phyloP scores from a whole-genome alignment of 2,888 invertebrate genomes.

The Drosophila buzzatii region DNA sequence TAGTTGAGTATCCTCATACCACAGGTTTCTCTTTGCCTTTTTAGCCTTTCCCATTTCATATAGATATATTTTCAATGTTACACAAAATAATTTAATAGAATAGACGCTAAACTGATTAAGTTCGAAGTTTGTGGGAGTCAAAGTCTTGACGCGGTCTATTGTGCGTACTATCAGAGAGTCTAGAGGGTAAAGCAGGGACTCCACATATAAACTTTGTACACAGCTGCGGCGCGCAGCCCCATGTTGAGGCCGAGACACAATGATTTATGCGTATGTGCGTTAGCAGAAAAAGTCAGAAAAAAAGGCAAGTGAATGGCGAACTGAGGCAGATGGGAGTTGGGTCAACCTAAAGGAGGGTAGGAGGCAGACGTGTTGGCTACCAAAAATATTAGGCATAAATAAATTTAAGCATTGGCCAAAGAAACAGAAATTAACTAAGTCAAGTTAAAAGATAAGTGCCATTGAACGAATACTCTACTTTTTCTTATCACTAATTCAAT shows the following conservation, averaged over 20 bases:
- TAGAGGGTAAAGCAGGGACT: background rate
- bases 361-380: constrained; percentile 44
- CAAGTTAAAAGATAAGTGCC: constrained; percentile 49
- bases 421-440: constrained; percentile 11
- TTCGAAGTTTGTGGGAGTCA: constrained; percentile 8
- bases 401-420: constrained; percentile 63
- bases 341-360: too few species aligned
- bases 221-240: constrained; percentile 52
- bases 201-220: constrained; percentile 46
- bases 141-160: background rate
- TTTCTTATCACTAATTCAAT: background rate
- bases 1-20: background rate
- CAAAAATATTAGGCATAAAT: constrained; percentile 69
- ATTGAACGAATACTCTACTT: constrained; percentile 17
- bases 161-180: background rate
- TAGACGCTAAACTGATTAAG: constrained; percentile 9
- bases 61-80: background rate
- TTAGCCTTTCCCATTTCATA: background rate
- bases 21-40: background rate
- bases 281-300: constrained; percentile 38
- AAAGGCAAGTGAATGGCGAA: background rate
- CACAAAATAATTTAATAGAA: constrained; percentile 1
- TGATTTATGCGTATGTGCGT: constrained; percentile 64
- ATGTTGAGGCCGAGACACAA: constrained; percentile 53
- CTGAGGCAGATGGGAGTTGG: background rate